Conservation (phyloP, 2,888 invertebrate genomes). For the Brassicogethes aeneus region DNA sequence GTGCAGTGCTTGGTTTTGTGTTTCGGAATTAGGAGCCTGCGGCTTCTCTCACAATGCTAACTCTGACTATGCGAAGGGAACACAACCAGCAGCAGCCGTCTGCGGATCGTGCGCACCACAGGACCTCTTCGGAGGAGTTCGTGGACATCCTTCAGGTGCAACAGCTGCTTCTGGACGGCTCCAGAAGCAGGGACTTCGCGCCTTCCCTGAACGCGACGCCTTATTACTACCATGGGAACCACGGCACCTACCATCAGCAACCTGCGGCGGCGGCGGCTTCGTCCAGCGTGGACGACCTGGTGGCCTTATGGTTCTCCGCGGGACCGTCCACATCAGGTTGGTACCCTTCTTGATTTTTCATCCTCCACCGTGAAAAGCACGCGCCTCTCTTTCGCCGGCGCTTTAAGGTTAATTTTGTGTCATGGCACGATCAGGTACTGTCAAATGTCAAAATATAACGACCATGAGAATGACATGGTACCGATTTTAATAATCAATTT, state of each 20-base stretch:
- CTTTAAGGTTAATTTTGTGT: not conserved
- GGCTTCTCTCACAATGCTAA: constrained; percentile 36
- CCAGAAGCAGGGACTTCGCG: constrained; percentile 21
- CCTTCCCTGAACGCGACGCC: constrained; percentile 13
- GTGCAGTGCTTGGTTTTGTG: not conserved
- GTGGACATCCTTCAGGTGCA: constrained; percentile 79
- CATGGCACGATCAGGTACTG: no score
- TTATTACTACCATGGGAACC: constrained; percentile 27
- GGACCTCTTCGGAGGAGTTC: constrained; percentile 52
- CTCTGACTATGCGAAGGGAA: constrained; percentile 68
- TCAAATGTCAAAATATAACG: no score
- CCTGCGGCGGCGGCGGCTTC: constrained; percentile 25
- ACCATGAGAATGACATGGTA: no score
- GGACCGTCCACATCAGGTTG: constrained; percentile 43
- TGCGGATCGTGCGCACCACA: constrained; percentile 17
- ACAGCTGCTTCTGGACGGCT: constrained; percentile 54
- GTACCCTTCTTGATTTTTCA: no score
- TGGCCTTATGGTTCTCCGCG: constrained; percentile 64
- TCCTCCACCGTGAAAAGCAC: no score
- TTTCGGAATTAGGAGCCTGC: constrained; percentile 6
- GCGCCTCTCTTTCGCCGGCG: no score
- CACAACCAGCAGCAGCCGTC: constrained; percentile 43
- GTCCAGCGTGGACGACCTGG: constrained; percentile 64
- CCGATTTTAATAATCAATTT: no score
- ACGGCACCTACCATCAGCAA: constrained; percentile 14